phyloP scores from a whole-genome alignment of 2,888 invertebrate species.

The Epistrophella euchroma region DNA sequence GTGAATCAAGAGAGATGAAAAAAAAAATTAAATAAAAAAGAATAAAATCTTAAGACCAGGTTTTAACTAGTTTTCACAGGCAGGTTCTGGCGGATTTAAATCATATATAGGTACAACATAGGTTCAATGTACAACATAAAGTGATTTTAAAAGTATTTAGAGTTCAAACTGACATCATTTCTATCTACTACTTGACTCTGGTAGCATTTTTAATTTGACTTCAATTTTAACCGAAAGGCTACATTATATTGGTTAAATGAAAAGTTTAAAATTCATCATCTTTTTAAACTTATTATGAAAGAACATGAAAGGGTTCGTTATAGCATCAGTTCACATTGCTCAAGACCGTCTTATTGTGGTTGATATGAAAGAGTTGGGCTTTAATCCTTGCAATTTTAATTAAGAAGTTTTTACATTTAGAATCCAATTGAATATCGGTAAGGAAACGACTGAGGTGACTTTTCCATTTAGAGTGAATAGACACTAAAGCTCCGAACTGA shows the following conservation, averaged over 20 bases:
- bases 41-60: slow-evolving; percentile 22
- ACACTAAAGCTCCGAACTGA: too few relatives aligned
- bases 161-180: slow-evolving; percentile 15
- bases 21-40: not conserved
- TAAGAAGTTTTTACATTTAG: too few relatives aligned
- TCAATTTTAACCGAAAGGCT: not conserved
- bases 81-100: slow-evolving; percentile 38
- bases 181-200: not conserved
- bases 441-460: too few relatives aligned
- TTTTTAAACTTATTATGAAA: too few relatives aligned
- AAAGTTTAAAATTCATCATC: not conserved
- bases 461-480: too few relatives aligned
- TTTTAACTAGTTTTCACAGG: slow-evolving; percentile 38
- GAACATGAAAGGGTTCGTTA: too few relatives aligned
- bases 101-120: not conserved
- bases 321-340: too few relatives aligned
- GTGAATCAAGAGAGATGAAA: slow-evolving; percentile 7
- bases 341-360: too few relatives aligned
- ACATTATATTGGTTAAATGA: too few relatives aligned
- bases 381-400: too few relatives aligned
- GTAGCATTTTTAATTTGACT: slow-evolving; percentile 6
- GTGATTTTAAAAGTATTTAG: slow-evolving; percentile 11
- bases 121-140: not conserved
- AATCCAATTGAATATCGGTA: too few relatives aligned
- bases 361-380: too few relatives aligned